Percentiles rank a stretch among this genome's conserved stretches.
Conservation (phyloP, 2,797 vertebrate species). For the Hemibagrus guttatus region DNA sequence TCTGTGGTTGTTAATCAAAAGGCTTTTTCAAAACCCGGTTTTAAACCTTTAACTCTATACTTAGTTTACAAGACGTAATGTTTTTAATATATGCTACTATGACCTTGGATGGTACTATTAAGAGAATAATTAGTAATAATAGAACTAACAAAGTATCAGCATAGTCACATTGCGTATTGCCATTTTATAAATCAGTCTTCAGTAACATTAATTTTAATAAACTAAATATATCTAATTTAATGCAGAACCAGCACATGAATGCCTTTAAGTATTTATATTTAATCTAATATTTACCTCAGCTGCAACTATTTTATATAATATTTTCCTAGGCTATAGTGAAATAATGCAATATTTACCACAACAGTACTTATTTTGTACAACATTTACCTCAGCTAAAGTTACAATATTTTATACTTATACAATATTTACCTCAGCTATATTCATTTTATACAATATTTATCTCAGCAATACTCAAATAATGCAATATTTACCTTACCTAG, state of each 20-base stretch:
- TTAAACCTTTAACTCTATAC: not conserved
- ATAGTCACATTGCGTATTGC: not conserved
- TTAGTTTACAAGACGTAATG: not conserved
- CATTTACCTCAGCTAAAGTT: not conserved
- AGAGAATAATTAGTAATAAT: not conserved
- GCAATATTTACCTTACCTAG: not conserved
- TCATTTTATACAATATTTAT: not conserved
- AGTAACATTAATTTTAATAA: not conserved
- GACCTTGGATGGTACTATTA: not conserved
- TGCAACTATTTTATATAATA: not conserved
- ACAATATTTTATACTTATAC: no score
- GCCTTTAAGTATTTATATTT: not conserved
- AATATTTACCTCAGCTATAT: not conserved
- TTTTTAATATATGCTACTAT: not conserved
- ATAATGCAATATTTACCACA: not conserved
- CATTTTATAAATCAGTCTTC: not conserved
- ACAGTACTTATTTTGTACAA: not conserved
- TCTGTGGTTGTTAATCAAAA: conserved; percentile 46
- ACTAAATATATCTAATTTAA: not conserved
- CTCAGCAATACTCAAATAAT: not conserved
- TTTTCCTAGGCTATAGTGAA: not conserved
- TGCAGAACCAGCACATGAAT: not conserved
- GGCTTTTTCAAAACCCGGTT: not conserved
- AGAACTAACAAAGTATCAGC: not conserved
- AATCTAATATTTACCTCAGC: not conserved